phyloP scores from a whole-genome alignment of 2,113 vertebrate species.

The Irena cyanogastra region DNA sequence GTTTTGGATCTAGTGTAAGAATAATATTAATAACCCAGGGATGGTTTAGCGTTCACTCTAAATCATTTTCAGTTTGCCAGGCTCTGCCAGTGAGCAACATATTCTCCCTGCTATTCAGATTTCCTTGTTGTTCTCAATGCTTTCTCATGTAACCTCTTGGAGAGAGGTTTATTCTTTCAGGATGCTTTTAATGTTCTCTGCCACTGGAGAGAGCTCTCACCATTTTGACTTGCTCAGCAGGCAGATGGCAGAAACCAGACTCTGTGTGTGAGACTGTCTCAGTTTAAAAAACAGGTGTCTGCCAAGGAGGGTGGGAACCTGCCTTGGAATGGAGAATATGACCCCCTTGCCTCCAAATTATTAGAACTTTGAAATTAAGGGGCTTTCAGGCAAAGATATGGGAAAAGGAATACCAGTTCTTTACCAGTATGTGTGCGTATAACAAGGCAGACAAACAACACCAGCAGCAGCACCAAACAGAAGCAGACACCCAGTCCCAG shows the following conservation, averaged over 20 bases:
- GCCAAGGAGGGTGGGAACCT: not conserved
- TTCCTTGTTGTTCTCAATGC: accelerated
- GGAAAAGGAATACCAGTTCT: not conserved
- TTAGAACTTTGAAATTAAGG: not conserved
- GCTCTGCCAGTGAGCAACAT: not conserved
- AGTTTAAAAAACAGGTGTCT: not conserved
- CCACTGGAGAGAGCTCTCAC: not conserved
- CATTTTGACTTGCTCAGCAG: not conserved
- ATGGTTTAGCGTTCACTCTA: not conserved
- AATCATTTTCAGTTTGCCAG: not conserved
- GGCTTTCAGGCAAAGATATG: too few relatives aligned
- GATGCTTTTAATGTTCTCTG: not conserved
- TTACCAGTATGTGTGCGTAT: accelerated
- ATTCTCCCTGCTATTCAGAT: not conserved
- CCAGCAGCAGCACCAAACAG: not conserved
- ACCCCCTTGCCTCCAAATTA: accelerated
- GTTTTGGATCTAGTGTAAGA: too few relatives aligned
- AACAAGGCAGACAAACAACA: not conserved
- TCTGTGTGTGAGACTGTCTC: accelerated
- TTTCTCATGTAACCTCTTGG: not conserved
- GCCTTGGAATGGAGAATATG: not conserved
- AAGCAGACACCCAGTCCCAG: not conserved
- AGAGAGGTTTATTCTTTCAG: not conserved
- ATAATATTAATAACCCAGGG: too few relatives aligned
- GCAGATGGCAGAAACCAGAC: not conserved